Conservation (phyloP, 2,888 invertebrate species). For the Tyria jacobaeae region DNA sequence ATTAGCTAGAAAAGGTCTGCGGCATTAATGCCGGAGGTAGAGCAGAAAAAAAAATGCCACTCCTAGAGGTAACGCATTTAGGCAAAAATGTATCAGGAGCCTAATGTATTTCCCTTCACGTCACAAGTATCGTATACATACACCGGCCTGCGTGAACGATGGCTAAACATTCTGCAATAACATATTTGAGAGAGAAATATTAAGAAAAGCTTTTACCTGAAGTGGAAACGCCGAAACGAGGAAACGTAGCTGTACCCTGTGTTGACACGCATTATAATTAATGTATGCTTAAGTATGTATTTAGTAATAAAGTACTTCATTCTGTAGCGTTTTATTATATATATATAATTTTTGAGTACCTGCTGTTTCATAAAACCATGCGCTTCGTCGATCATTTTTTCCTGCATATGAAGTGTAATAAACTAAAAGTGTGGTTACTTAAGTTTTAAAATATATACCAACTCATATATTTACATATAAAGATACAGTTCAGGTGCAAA, state of each 20-base stretch:
- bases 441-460: too few relatives aligned
- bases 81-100: conserved; percentile 2
- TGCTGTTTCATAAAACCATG: too few relatives aligned
- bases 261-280: conserved; percentile 58
- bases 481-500: too few relatives aligned
- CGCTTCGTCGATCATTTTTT: too few relatives aligned
- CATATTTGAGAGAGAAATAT: conserved; percentile 62
- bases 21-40: too few relatives aligned
- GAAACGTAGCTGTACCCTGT: conserved; percentile 51
- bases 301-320: conserved; percentile 47
- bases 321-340: neutral
- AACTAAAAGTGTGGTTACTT: too few relatives aligned
- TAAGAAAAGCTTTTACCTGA: conserved; percentile 71
- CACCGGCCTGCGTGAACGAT: conserved; percentile 36
- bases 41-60: too few relatives aligned
- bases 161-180: conserved; percentile 51
- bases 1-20: too few relatives aligned
- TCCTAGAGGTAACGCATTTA: neutral
- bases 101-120: conserved; percentile 36
- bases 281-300: conserved; percentile 40
- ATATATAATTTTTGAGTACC: neutral
- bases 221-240: conserved; percentile 55
- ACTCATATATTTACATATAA: too few relatives aligned
- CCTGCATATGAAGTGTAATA: too few relatives aligned
- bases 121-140: conserved; percentile 36